Conservation (phyloP, 2,797 vertebrate species). For the Siniperca undulata region DNA sequence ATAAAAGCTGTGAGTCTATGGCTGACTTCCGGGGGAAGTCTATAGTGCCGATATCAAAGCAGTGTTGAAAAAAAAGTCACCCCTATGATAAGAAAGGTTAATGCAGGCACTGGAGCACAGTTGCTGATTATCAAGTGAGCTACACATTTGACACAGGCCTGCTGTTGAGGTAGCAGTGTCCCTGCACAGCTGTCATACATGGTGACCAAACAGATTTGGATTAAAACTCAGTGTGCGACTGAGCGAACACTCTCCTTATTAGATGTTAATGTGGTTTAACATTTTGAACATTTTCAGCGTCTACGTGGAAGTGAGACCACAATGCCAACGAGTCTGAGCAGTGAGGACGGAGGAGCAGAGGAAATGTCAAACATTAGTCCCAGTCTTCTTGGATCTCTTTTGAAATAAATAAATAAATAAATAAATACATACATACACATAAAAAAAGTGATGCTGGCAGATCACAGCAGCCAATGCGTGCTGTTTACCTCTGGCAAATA, state of each 20-base stretch:
- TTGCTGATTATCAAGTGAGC: slow-evolving; percentile 73
- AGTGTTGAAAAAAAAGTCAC: slow-evolving; percentile 55
- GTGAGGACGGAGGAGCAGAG: background rate
- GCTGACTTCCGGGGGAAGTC: slow-evolving; percentile 62
- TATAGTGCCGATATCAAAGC: slow-evolving; percentile 67
- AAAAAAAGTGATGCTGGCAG: slow-evolving; percentile 48
- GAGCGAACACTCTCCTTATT: slow-evolving; percentile 36
- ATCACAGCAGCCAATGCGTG: slow-evolving; percentile 44
- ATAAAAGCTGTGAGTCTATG: slow-evolving; percentile 71
- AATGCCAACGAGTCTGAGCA: slow-evolving; percentile 10
- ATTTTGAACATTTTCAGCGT: slow-evolving; percentile 35
- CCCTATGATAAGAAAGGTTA: slow-evolving; percentile 78
- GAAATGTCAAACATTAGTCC: slow-evolving; percentile 56
- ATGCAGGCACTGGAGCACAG: slow-evolving; percentile 67
- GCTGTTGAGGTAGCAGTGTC: slow-evolving; percentile 62
- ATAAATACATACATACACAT: slow-evolving; percentile 47
- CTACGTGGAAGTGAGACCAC: slow-evolving; percentile 20
- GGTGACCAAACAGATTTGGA: slow-evolving; percentile 61
- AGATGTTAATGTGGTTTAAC: slow-evolving; percentile 49
- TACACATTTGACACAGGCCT: slow-evolving; percentile 51
- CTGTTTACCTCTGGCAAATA: slow-evolving; percentile 65
- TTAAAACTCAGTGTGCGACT: slow-evolving; percentile 46
- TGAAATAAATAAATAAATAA: slow-evolving; percentile 40
- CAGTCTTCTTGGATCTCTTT: slow-evolving; percentile 42
- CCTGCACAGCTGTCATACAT: slow-evolving; percentile 49